These are phyloP conservation scores for Romanogobio albipinnatus DNA, from an alignment of 2,113 vertebrate genomes.

Conservation along the genomic window DNA sequence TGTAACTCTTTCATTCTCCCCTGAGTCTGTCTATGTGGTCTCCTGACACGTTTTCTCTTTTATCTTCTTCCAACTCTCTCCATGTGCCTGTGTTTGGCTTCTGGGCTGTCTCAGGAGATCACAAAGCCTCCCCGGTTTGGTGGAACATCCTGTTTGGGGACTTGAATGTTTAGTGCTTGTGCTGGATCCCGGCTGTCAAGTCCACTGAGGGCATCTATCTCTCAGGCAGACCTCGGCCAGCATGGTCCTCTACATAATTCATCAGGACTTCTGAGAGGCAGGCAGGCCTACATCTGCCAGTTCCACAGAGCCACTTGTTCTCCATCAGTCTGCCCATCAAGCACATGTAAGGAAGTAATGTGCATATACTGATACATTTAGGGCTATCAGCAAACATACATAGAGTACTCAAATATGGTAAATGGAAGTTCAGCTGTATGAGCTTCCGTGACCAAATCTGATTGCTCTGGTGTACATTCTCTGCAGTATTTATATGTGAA, in stretches of 20 bases:
- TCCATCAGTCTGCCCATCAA: not conserved
- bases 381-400: too few species aligned
- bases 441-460: too few species aligned
- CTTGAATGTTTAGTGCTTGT: slow-evolving; percentile 12
- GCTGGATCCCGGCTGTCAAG: slow-evolving; percentile 22
- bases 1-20: not conserved
- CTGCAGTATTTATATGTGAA: too few species aligned
- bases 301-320: not conserved
- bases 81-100: not conserved
- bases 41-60: not conserved
- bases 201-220: slow-evolving; percentile 17
- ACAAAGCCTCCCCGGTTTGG: not conserved
- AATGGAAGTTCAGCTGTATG: too few species aligned
- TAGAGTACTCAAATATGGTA: too few species aligned
- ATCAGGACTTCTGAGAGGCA: slow-evolving; percentile 33
- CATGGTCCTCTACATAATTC: slow-evolving; percentile 27
- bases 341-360: not conserved
- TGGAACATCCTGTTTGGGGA: slow-evolving; percentile 11
- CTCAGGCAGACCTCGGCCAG: slow-evolving; percentile 26
- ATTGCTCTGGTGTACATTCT: too few species aligned
- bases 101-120: not conserved
- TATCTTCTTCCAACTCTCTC: not conserved
- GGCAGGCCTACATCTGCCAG: not conserved
- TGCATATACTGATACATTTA: not conserved
- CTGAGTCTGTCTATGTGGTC: not conserved